These are phyloP conservation scores for Bilobella aurantiaca DNA, from an alignment of 1,140 invertebrate genomes.

Conservation along the genomic window DNA sequence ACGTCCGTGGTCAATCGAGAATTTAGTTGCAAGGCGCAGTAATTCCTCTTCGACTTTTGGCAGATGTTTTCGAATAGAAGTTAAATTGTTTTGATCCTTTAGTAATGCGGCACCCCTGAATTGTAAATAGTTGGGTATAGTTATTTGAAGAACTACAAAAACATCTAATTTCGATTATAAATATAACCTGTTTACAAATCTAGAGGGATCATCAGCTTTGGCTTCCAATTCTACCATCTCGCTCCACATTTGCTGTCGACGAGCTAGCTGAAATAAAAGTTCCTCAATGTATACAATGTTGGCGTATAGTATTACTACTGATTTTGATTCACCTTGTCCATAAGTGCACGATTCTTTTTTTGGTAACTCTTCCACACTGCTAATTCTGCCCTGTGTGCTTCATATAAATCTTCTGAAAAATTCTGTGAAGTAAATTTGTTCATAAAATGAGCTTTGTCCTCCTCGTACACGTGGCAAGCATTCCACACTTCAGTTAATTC, in stretches of 20 bases:
- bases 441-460: slow-evolving; percentile 14
- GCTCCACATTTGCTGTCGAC: slow-evolving; percentile 19
- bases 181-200: slow-evolving; percentile 22
- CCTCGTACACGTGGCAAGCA: slow-evolving; percentile 9
- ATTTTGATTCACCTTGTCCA: slow-evolving; percentile 18
- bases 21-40: slow-evolving; percentile 9
- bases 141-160: no score
- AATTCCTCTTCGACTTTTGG: slow-evolving; percentile 18
- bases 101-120: slow-evolving; percentile 16
- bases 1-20: slow-evolving; percentile 14
- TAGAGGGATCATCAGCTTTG: slow-evolving; percentile 9
- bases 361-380: slow-evolving; percentile 17
- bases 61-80: slow-evolving; percentile 10
- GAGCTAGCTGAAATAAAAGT: slow-evolving; percentile 6
- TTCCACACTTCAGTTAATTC: slow-evolving; percentile 16
- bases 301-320: no score
- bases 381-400: slow-evolving; percentile 15
- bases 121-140: no score
- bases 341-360: slow-evolving; percentile 15
- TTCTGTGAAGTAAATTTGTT: not conserved
- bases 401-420: slow-evolving; percentile 12
- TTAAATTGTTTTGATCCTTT: slow-evolving; percentile 17
- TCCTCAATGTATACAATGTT: no score
- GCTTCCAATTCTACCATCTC: slow-evolving; percentile 13
- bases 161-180: no score